Conservation (phyloP, 1,140 invertebrate genomes). For the Cephus cinctus region DNA sequence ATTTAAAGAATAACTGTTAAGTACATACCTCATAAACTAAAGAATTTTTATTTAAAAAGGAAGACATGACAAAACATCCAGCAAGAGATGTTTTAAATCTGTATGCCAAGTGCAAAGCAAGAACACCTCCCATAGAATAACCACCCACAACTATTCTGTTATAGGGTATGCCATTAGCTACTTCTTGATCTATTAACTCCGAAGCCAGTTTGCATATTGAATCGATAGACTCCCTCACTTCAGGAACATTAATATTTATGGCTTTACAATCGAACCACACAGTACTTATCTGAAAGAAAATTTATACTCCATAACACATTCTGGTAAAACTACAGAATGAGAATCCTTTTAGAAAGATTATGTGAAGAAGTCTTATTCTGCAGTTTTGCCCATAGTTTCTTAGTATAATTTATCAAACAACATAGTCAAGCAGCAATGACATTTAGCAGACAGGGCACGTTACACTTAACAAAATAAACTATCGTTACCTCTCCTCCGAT, state of each 20-base stretch:
- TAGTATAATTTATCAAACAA: too few relatives aligned
- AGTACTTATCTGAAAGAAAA: conserved; percentile 51
- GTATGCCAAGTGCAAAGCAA: conserved; percentile 68
- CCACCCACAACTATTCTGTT: conserved; percentile 70
- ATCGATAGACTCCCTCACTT: conserved; percentile 62
- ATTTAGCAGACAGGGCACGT: too few relatives aligned
- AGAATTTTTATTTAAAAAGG: conserved; percentile 70
- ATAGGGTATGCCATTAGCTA: conserved; percentile 61
- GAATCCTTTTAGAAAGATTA: too few relatives aligned
- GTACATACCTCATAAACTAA: conserved; percentile 60
- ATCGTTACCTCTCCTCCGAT: conserved; percentile 61
- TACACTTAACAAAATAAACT: too few relatives aligned
- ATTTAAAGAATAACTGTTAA: not conserved
- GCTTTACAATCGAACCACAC: conserved; percentile 72
- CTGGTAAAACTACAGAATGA: too few relatives aligned
- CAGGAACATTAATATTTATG: conserved; percentile 60
- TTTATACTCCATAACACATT: conserved; percentile 4
- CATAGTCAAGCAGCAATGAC: too few relatives aligned
- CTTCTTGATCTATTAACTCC: conserved; percentile 64
- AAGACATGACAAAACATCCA: conserved; percentile 70
- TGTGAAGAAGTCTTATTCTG: not conserved
- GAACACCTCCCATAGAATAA: conserved; percentile 75
- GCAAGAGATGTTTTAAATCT: conserved; percentile 62
- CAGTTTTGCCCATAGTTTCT: too few relatives aligned
- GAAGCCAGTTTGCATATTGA: conserved; percentile 59